phyloP scores from a whole-genome alignment of 1,140 invertebrate genomes.

The Heterodera schachtii region DNA sequence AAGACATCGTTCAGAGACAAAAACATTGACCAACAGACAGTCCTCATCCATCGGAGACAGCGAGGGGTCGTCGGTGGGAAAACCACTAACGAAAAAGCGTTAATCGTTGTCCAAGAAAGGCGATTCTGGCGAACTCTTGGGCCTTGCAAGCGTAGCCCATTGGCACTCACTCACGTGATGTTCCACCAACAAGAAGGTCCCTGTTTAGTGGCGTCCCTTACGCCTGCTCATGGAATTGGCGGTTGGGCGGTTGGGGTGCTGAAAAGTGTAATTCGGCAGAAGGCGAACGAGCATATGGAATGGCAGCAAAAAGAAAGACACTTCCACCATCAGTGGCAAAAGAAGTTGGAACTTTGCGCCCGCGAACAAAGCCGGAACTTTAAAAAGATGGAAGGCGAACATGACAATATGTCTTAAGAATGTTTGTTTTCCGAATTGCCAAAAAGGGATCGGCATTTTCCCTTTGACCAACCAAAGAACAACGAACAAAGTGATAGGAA shows the following conservation, averaged over 20 bases:
- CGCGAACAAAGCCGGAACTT: no score
- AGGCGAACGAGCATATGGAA: constrained; percentile 87
- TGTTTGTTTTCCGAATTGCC: no score
- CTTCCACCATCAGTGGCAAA: neutral
- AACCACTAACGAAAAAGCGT: neutral
- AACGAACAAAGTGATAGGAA: no score
- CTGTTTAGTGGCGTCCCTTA: constrained; percentile 74
- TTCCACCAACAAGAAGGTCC: constrained; percentile 68
- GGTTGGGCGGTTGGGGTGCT: constrained; percentile 81
- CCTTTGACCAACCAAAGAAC: no score
- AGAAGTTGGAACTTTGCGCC: no score
- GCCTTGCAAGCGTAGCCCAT: no score
- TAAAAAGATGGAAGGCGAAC: no score
- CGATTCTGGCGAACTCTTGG: no score
- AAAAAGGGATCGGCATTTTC: no score
- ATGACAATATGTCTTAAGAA: no score
- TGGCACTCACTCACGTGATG: constrained; percentile 23
- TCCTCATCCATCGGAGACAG: constrained; percentile 32
- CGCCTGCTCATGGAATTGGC: constrained; percentile 79
- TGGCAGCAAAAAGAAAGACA: constrained; percentile 26
- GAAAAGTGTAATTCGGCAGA: constrained; percentile 83
- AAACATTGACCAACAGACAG: constrained; percentile 52
- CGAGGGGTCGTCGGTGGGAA: neutral
- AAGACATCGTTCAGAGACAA: constrained; percentile 27
- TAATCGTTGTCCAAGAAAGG: no score